A percentile compares a stretch with the other conserved stretches of the same genome.
Evolutionary conservation across 2,888 invertebrate genomes (phyloP).

Genomic region (Caenorhabditis sinica): DNA sequence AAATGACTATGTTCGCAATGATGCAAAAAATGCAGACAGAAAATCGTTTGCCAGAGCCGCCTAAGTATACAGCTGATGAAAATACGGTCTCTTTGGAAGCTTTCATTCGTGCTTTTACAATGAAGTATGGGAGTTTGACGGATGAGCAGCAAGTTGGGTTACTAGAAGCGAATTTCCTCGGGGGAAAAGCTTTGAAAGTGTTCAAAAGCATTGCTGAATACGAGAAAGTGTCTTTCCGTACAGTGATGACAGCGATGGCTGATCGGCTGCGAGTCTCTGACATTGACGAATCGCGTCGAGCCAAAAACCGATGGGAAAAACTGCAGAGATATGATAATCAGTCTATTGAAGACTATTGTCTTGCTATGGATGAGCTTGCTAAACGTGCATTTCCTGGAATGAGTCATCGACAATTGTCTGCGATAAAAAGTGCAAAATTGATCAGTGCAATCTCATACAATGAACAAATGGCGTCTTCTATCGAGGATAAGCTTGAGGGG

Average conservation of each 20-base stretch:
- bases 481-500: not conserved
- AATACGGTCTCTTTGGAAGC: not conserved
- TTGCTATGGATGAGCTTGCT: not conserved
- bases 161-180: not conserved
- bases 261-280: not conserved
- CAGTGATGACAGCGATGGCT: not conserved
- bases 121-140: not conserved
- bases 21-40: not conserved
- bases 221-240: not conserved
- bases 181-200: not conserved
- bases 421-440: not conserved
- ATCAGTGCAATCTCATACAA: not conserved
- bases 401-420: not conserved
- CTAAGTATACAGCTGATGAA: not conserved
- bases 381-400: not conserved
- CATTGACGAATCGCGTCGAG: not conserved
- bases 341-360: not conserved
- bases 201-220: not conserved
- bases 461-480: not conserved
- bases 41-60: not conserved
- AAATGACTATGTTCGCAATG: not conserved
- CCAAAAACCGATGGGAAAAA: not conserved
- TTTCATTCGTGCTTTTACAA: not conserved
- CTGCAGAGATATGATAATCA: not conserved
- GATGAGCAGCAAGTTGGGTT: not conserved